Evolutionary conservation across 1,140 invertebrate species (phyloP), one percentile per base, ranked within the genome.

Genomic region (Tetramorium alpestre): DNA sequence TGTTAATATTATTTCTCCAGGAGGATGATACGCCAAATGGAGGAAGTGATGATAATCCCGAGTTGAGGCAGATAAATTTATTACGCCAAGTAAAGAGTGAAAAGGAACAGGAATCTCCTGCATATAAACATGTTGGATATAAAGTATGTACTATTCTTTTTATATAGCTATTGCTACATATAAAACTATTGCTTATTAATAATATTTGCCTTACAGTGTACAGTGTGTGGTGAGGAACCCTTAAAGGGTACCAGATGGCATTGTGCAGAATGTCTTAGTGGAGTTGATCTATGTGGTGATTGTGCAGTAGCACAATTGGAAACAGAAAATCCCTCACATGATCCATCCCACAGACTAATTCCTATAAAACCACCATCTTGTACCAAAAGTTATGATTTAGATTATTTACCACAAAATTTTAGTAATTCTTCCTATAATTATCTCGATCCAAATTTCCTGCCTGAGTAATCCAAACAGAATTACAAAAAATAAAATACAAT

Each of bases 171-270:
- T 54, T 49, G 22, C 3, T 82, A 41, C 49, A 49, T 62, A 3
- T 11, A 47, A 56, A 44, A 10, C 1, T 51, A 62, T 62, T 49
- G n/a, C 28, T 62, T 22, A 25, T 73, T 13, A 78, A 64, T 18
- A 25, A 81, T 67, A 47, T 84, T 86, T 81, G 3, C 54, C 77
- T 82, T 82, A n/a, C 88, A 97, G 96, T 98, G 97, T 94, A 96
- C 96, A 85, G 94, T 96, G 28, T 98, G 97, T 92, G 94, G 96
- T 13, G 96, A 96, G 89, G 96, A 97, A 22, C 97, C 97, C 11
- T 96, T 98, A 60, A 94, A 96, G 47, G 97, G 97, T 16, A 96
- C 96, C 5, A 95, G 97, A 76, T 98, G 97, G 97, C 97, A 97
- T 90, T 98, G 98, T 91, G 94, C 92, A 47, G 96, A 96, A 58